phyloP scores from a whole-genome alignment of 2,797 vertebrate genomes.

The Lepus townsendii region DNA sequence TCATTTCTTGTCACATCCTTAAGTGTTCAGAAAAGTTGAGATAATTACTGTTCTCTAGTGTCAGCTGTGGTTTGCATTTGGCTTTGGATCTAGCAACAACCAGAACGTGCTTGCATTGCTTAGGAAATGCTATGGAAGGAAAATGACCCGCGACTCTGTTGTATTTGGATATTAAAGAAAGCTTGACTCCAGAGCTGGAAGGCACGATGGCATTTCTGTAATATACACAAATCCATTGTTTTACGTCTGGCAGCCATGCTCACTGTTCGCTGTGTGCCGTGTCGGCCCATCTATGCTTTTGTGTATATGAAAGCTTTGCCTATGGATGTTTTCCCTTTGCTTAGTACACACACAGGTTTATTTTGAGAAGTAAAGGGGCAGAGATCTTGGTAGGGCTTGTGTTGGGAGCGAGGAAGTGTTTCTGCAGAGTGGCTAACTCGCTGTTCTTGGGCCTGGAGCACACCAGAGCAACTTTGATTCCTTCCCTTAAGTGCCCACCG shows the following conservation, averaged over 20 bases:
- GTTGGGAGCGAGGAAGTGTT: background rate
- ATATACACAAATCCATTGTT: background rate
- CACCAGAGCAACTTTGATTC: background rate
- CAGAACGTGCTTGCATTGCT: background rate
- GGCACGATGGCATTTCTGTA: background rate
- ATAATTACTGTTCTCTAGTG: background rate
- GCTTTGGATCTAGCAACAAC: constrained; percentile 15
- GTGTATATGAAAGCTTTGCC: background rate
- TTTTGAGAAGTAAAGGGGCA: background rate
- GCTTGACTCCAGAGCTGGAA: background rate
- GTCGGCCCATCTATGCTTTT: background rate
- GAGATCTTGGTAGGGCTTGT: background rate
- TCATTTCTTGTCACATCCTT: background rate
- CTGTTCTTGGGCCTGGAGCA: background rate
- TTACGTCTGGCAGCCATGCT: background rate
- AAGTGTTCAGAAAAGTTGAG: constrained; percentile 13
- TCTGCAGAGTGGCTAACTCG: background rate
- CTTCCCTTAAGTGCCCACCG: background rate
- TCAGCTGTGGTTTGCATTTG: background rate
- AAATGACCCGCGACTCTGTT: constrained; percentile 31
- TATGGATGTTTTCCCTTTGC: constrained; percentile 58
- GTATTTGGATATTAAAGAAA: constrained; percentile 54
- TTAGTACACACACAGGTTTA: background rate
- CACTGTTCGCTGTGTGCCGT: background rate
- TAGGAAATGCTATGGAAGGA: background rate